These are phyloP conservation scores for Ceuthmochares aereus DNA, from an alignment of 2,113 vertebrate species.

Conservation along the genomic window DNA sequence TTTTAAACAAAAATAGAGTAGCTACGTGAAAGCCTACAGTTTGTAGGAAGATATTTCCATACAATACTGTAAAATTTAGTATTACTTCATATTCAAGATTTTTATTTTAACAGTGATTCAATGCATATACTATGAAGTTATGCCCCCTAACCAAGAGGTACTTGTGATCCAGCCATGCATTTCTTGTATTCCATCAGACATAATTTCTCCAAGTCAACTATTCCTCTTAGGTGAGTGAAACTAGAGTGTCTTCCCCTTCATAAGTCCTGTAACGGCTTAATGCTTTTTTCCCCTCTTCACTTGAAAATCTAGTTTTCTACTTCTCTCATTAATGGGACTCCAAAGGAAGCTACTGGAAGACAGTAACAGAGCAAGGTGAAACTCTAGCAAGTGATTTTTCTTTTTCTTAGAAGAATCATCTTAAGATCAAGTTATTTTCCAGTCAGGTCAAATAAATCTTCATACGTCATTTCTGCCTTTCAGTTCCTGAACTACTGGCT, in stretches of 20 bases:
- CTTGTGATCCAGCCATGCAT: background rate
- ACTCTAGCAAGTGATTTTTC: background rate
- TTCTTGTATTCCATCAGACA: background rate
- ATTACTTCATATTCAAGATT: background rate
- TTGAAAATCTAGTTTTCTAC: background rate
- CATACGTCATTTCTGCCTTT: background rate
- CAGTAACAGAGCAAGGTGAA: background rate
- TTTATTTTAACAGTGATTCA: background rate
- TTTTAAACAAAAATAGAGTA: background rate
- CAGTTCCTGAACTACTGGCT: background rate
- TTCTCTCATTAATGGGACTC: background rate
- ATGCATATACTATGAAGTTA: background rate
- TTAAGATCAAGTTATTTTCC: background rate
- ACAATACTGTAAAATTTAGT: background rate
- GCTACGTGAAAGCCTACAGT: background rate
- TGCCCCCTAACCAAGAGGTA: background rate
- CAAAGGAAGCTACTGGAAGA: background rate
- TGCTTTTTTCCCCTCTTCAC: background rate
- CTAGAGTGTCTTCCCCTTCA: background rate
- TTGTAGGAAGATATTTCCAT: background rate
- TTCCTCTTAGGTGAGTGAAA: rapidly evolving
- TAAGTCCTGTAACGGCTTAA: background rate
- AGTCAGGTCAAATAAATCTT: background rate
- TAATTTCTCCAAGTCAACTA: background rate
- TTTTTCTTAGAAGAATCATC: background rate